A percentile compares a stretch with the other conserved stretches of the same genome.
These are phyloP conservation scores for Echinarachnius parma DNA, from an alignment of 53 echinoderm and acorn worm genomes.

Conservation along the genomic window DNA sequence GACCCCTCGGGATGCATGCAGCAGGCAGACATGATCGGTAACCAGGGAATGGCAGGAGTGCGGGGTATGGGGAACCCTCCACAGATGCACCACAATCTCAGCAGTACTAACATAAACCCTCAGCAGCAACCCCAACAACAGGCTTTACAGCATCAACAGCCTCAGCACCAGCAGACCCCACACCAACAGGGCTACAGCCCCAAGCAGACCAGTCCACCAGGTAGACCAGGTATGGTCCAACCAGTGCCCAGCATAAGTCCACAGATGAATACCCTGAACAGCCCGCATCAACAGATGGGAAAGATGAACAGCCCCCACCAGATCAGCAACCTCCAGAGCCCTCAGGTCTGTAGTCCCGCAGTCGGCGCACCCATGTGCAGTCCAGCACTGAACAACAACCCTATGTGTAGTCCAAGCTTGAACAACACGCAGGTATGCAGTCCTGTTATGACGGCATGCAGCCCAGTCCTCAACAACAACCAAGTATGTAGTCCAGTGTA, in stretches of 20 bases:
- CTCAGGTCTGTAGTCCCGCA: slow-evolving; percentile 66
- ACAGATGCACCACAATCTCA: slow-evolving; percentile 39
- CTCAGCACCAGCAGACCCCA: slow-evolving; percentile 41
- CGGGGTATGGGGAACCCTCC: slow-evolving; percentile 34
- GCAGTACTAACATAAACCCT: slow-evolving; percentile 52
- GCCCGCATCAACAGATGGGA: slow-evolving; percentile 62
- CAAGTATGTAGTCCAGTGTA: slow-evolving; percentile 55
- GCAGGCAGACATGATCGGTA: slow-evolving; percentile 38
- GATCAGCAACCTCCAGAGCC: slow-evolving; percentile 79
- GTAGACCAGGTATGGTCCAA: slow-evolving; percentile 48
- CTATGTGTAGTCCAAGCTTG: slow-evolving; percentile 66
- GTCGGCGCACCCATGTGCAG: slow-evolving; percentile 77
- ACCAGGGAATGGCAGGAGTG: slow-evolving; percentile 34
- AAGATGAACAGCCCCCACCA: slow-evolving; percentile 77
- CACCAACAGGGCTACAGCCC: slow-evolving; percentile 87
- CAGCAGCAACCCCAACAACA: no score
- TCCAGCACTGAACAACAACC: slow-evolving; percentile 69
- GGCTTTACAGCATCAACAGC: slow-evolving; percentile 37
- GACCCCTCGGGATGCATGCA: slow-evolving; percentile 16
- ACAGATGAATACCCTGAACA: slow-evolving; percentile 72
- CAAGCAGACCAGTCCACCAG: slow-evolving; percentile 49
- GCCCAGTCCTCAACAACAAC: slow-evolving; percentile 69
- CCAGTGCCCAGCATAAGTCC: slow-evolving; percentile 80
- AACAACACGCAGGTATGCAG: slow-evolving; percentile 53
- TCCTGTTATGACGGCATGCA: slow-evolving; percentile 51